Evolutionary conservation across 2,888 invertebrate species (phyloP).

Genomic region (Pomacea canaliculata): DNA sequence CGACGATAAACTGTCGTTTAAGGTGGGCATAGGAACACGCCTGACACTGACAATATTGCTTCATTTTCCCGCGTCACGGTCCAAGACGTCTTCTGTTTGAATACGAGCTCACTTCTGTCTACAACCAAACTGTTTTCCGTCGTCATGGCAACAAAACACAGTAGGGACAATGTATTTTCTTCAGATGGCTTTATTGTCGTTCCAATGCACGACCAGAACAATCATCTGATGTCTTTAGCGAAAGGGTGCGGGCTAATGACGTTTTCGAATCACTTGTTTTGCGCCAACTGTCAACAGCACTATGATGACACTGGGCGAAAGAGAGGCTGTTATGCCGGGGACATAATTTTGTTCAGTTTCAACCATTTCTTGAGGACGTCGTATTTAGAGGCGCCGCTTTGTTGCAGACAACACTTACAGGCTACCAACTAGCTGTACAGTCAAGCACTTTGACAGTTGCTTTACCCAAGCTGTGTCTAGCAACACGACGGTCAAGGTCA

Average conservation of each 20-base stretch:
- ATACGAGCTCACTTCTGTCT: conserved; percentile 4
- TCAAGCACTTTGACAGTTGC: neutral
- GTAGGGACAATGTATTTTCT: conserved; percentile 13
- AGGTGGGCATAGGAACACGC: conserved; percentile 10
- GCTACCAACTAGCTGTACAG: conserved; percentile 8
- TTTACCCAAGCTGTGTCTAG: neutral
- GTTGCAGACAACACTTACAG: conserved; percentile 13
- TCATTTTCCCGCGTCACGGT: neutral
- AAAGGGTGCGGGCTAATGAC: conserved; percentile 3
- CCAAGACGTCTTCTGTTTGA: conserved; percentile 1
- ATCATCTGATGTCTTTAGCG: conserved; percentile 9
- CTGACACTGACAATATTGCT: conserved; percentile 3
- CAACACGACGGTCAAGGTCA: conserved; percentile 2
- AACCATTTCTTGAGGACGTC: neutral
- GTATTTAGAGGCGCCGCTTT: conserved; percentile 3
- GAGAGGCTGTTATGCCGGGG: neutral
- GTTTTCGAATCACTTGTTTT: neutral
- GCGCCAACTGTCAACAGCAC: neutral
- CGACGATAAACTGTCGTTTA: neutral
- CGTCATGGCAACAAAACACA: conserved; percentile 6
- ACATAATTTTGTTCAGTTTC: neutral
- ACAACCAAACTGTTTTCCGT: conserved; percentile 16
- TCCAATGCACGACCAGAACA: neutral
- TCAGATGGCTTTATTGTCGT: conserved; percentile 16
- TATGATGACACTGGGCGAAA: neutral